Evolutionary conservation across 2,888 invertebrate genomes (phyloP), one percentile per base, ranked within the genome.

Genomic region (Sylvicola fuscatus): DNA sequence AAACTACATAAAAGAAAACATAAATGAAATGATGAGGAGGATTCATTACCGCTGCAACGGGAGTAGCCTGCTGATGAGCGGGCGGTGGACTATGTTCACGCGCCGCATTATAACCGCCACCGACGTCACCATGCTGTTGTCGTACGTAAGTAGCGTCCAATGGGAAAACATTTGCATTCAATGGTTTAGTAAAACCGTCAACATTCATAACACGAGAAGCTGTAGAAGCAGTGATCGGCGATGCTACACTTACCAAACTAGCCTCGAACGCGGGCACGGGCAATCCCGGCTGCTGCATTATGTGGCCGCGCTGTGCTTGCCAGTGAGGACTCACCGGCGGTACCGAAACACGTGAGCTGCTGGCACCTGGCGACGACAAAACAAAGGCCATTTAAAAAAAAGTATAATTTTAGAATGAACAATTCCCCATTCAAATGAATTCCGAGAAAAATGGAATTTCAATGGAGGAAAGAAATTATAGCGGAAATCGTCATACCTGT

Each of bases 31-130:
- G 5, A 5, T 29, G n/a, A n/a, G n/a, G n/a, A n/a, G n/a, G n/a
- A n/a, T n/a, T 21, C 21, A 49, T 58, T 70, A 74, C 74, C 73
- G 72, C 66, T 53, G 71, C 68, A 53, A 73, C 68, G 47, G 75
- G 75, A 51, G 74, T 72, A 53, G 67, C 68, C 58, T 75, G 81
- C 66, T 81, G 82, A 60, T 82, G 82, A 47, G 83, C 82, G 53
- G 82, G 82, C 51, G 82, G 82, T 50, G 81, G 82, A 58, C 79
- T 79, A 64, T 78, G 72, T 49, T 66, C 53, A 52, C 63, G 52
- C 38, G 57, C 61, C 11, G 27, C 17, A 33, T 33, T 29, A 15
- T 32, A 37, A 27, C 34, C 21, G 21, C 21, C 37, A 34, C 37
- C 31, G 27, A 37, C 16, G 54, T 69, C 69, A 43, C 65, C 56